Percentiles rank a stretch among this genome's conserved stretches.
Conservation (phyloP, 1,140 invertebrate species). For the Drosophila varians region DNA sequence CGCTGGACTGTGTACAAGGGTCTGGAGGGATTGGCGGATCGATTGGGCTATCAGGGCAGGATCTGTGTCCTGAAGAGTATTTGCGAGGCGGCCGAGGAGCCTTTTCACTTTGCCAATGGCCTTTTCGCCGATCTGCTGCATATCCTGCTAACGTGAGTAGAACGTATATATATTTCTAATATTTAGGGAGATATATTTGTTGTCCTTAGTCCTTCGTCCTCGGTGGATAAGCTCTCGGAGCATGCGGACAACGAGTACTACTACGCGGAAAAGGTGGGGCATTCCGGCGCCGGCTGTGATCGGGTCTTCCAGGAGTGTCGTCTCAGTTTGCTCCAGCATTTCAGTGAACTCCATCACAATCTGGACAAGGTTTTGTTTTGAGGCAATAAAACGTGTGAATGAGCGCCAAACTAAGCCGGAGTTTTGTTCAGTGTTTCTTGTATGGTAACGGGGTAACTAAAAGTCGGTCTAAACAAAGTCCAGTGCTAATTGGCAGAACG, state of each 20-base stretch:
- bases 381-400: slow-evolving; percentile 46
- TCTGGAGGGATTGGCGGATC: slow-evolving; percentile 67
- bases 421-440: slow-evolving; percentile 35
- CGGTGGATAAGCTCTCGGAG: slow-evolving; percentile 86
- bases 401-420: slow-evolving; percentile 9
- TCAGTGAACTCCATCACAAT: slow-evolving; percentile 60
- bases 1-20: slow-evolving; percentile 77
- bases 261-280: slow-evolving; percentile 87
- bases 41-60: slow-evolving; percentile 87
- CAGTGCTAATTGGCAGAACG: slow-evolving; percentile 66
- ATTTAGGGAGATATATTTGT: not conserved
- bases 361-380: slow-evolving; percentile 51
- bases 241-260: slow-evolving; percentile 89
- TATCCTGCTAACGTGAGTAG: slow-evolving; percentile 88
- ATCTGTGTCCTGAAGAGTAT: slow-evolving; percentile 89
- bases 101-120: slow-evolving; percentile 87
- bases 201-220: slow-evolving; percentile 86
- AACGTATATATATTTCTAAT: not conserved
- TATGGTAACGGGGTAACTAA: slow-evolving; percentile 10
- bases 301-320: slow-evolving; percentile 87
- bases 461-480: slow-evolving; percentile 1
- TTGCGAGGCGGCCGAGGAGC: slow-evolving; percentile 89
- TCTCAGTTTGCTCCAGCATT: slow-evolving; percentile 63
- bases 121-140: slow-evolving; percentile 89
- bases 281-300: slow-evolving; percentile 85